Conservation (phyloP, 2,797 vertebrate genomes). For the Hafferia zeledoni region DNA sequence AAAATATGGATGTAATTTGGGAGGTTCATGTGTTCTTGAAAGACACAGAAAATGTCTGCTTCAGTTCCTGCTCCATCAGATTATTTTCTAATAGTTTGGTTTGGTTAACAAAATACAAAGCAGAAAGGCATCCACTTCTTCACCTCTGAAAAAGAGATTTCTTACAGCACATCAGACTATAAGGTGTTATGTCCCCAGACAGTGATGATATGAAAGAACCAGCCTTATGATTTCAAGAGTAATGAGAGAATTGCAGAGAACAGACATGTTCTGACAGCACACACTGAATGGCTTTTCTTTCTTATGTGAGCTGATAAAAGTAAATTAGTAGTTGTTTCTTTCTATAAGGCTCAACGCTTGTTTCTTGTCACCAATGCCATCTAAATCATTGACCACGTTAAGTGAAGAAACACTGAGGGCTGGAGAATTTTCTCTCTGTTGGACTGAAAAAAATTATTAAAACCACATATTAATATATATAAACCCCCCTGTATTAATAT, state of each 20-base stretch:
- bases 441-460: neutral
- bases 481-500: neutral
- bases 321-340: neutral
- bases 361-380: neutral
- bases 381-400: neutral
- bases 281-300: neutral
- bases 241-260: neutral
- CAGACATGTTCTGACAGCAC: neutral
- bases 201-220: neutral
- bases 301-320: neutral
- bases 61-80: neutral
- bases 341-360: neutral
- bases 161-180: neutral
- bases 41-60: slow-evolving; percentile 9
- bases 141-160: neutral
- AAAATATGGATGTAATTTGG: slow-evolving; percentile 44
- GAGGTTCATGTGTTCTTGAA: neutral
- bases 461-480: neutral
- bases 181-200: neutral
- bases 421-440: neutral
- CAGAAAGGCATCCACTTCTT: neutral
- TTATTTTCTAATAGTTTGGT: neutral
- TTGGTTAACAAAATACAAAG: neutral
- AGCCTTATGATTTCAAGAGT: neutral
- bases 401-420: neutral